Evolutionary conservation across 2,797 vertebrate species (phyloP).

Genomic region (Hemibagrus guttatus): DNA sequence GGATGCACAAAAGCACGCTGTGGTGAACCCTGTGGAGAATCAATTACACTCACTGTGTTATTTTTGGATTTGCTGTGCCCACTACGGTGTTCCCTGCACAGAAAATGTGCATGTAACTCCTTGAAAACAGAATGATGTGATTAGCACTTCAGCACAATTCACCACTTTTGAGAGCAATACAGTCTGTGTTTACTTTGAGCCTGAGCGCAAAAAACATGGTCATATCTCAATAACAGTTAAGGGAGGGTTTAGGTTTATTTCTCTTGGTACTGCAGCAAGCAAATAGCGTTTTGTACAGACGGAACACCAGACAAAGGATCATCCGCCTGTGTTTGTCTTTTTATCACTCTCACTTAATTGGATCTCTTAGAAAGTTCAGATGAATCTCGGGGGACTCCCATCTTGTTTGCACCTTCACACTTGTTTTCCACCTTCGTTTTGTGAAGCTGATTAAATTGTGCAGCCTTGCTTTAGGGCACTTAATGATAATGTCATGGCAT

Average conservation of each 20-base stretch:
- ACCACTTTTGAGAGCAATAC: conserved; percentile 7
- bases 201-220: conserved; percentile 48
- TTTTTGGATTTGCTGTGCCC: conserved; percentile 32
- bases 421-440: conserved; percentile 47
- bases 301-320: conserved; percentile 58
- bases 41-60: conserved; percentile 40
- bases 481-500: conserved; percentile 54
- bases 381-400: conserved; percentile 60
- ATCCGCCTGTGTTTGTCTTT: conserved; percentile 60
- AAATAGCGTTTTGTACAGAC: conserved; percentile 56
- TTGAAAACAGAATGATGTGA: conserved; percentile 45
- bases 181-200: conserved; percentile 43
- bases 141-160: conserved; percentile 27
- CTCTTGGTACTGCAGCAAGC: conserved; percentile 52
- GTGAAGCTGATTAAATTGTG: conserved; percentile 63
- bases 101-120: conserved; percentile 37
- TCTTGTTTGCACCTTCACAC: conserved; percentile 55
- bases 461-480: conserved; percentile 48
- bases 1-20: conserved; percentile 29
- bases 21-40: conserved; percentile 32
- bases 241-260: conserved; percentile 43
- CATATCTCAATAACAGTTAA: conserved; percentile 53
- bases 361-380: conserved; percentile 70
- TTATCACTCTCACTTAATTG: conserved; percentile 67
- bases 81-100: conserved; percentile 30